Conservation (phyloP, 2,113 vertebrate genomes). For the Nannobrachium achirus region DNA sequence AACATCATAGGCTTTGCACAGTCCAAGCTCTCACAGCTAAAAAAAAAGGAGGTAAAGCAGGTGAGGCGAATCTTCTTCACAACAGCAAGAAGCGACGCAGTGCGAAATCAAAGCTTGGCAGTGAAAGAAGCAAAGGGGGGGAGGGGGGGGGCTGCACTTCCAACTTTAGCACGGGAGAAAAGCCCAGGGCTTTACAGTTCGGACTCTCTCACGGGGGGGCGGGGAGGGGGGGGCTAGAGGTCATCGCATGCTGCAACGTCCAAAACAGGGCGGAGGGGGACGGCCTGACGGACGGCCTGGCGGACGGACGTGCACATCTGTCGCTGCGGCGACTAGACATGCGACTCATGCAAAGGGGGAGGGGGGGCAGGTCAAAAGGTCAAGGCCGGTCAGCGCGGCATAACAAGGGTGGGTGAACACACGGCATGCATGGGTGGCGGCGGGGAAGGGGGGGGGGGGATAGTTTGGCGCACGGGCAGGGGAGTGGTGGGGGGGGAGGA, state of each 20-base stretch:
- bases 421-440: slow-evolving; percentile 77
- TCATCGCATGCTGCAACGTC: slow-evolving; percentile 36
- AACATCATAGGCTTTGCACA: too few relatives aligned
- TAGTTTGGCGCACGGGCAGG: background rate
- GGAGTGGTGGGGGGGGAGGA: background rate
- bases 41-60: background rate
- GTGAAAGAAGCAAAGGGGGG: background rate
- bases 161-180: slow-evolving; percentile 1
- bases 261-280: background rate
- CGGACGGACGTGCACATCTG: slow-evolving; percentile 19
- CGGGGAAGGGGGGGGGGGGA: slow-evolving; percentile 16
- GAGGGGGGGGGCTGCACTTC: slow-evolving; percentile 2
- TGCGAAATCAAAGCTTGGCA: slow-evolving; percentile 15
- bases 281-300: too few relatives aligned
- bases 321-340: slow-evolving; percentile 43
- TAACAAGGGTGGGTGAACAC: slow-evolving; percentile 71
- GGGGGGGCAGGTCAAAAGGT: slow-evolving; percentile 30
- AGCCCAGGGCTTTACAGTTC: background rate
- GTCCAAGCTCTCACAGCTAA: background rate
- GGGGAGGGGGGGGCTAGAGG: background rate
- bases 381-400: slow-evolving; percentile 29
- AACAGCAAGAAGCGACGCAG: slow-evolving; percentile 13
- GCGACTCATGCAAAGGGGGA: slow-evolving; percentile 67
- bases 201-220: background rate
- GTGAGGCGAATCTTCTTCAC: slow-evolving; percentile 1